These are phyloP conservation scores for Epinephelus awoara DNA, from an alignment of 2,797 vertebrate species.

Conservation along the genomic window DNA sequence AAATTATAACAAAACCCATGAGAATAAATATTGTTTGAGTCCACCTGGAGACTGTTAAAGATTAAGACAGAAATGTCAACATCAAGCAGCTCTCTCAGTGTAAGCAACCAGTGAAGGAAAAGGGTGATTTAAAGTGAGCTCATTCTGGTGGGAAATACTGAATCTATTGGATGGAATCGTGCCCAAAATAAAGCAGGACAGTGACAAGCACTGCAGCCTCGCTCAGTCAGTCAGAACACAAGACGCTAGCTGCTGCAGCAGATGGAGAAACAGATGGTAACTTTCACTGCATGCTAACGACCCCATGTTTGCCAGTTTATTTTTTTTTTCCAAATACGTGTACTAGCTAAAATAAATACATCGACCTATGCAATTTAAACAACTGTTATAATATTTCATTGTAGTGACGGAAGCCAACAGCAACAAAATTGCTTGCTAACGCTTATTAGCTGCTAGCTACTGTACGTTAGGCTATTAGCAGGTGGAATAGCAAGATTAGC, in stretches of 20 bases:
- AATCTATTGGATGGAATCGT: not conserved
- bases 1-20: not conserved
- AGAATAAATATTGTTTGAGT: not conserved
- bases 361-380: accelerated
- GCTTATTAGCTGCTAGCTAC: conserved; percentile 52
- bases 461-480: conserved; percentile 13
- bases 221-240: conserved; percentile 1
- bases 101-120: not conserved
- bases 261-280: conserved; percentile 54
- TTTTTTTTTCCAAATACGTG: accelerated
- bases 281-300: not conserved
- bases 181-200: not conserved
- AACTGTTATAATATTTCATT: accelerated
- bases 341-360: not conserved
- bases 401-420: not conserved
- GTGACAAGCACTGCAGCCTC: accelerated
- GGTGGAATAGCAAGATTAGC: conserved; percentile 7
- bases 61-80: no score
- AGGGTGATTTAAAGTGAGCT: accelerated
- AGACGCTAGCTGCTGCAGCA: conserved; percentile 17
- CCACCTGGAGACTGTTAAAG: not conserved
- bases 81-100: not conserved
- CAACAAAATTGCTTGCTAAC: conserved; percentile 7
- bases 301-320: no score
- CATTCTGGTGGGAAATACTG: no score